Base-by-base conservation (phyloP, 53 echinoderm and acorn worm genomes). In the Holothuria leucospilota region DNA sequence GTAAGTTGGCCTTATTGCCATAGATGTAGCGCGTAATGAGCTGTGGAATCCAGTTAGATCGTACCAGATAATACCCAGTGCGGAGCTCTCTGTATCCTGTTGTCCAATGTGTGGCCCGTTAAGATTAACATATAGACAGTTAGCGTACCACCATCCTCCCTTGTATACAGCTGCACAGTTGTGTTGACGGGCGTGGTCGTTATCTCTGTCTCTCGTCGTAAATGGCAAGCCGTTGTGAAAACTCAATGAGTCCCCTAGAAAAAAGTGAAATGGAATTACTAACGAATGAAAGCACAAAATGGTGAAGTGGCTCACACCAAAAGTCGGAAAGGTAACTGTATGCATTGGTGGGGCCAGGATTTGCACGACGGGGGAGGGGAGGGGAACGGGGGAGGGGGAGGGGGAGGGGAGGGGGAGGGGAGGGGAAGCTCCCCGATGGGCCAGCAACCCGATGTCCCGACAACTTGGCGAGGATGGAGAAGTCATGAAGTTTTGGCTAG, bases 211-310 rank as follows among this genome's bases (percentile, higher is more conserved):
- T 2, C 71, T 56, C 8, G 92, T 92, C 20, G 89, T 89, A 29
- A 92, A 92, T 24, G 89, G 92, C 73, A 87, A 72, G 51, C 88
- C 85, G 69, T 86, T 89, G 75, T 92, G 92, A 59, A 85, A 92
- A 26, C 84, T 84, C 89, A 92, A 30, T 9, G 92, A 70, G 82
- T 92, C 92, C 20, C 92, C 92, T 92, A 56, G 46, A 23, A 27
- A 10, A 21, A 77, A 11, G 51, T 46, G 51, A 49, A 28, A 77
- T 4, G 46, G 46, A 46, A 46, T 46, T 9, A 46, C 46, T 11
- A 46, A 9, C 8, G 46, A 4, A 8, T 9, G 3, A 46, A 7
- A 9, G 11, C 46, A 46, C 46, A 1, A 34, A 34, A 34, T 3
- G 34, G 34, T 34, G 34, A 2, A 34, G 34, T 34, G 34, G 34